Evolutionary conservation across 1,140 invertebrate genomes (phyloP), one percentile per base, ranked within the genome.

Genomic region (Cepaea nemoralis): DNA sequence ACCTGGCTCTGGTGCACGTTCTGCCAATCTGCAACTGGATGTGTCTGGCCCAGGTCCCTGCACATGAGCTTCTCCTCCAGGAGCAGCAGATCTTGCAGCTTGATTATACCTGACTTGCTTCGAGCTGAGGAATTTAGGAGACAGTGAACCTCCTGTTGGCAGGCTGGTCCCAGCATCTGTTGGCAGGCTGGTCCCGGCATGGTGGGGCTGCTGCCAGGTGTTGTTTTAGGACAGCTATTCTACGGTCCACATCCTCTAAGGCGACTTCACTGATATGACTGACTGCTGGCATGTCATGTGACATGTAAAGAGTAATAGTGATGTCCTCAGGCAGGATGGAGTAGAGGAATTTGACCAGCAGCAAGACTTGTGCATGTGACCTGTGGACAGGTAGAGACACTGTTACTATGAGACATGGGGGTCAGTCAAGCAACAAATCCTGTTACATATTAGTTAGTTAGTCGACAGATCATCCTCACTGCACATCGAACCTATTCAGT

Each of bases 331-430:
- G 71, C 14, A 74, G 19, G 8, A 74, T 12, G 8, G 71, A 74
- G 71, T 74, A 74, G 39, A 74, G 71, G 39, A 74, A 48, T 40
- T 74, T 74, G 71, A 74, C 27, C 39, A 42, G 27, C n/a, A 74
- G 39, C 19, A 74, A n/a, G 2, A 40, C 45, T 48, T 45, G 37
- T n/a, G 31, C 8, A 6, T 74, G 12, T 5, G 37, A 74, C 31
- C 71, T 74, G 71, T 35, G 37, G 12, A 69, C 14, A 14, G 33
- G 14, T 19, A 14, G 33, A 12, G 14, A 31, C 19, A 69, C 14
- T 16, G 33, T 14, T 69, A 31, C 12, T 69, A n/a, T 19, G 66
- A 33, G 12, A 19, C 14, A 14, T 69, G 22, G 12, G 22, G 22
- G 33, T 27, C 40, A 12, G 33, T 14, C 14, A 73, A 31, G 40